Evolutionary conservation across 2,797 vertebrate genomes (phyloP), one percentile per base, ranked within the genome.

Genomic region (Merluccius polli): DNA sequence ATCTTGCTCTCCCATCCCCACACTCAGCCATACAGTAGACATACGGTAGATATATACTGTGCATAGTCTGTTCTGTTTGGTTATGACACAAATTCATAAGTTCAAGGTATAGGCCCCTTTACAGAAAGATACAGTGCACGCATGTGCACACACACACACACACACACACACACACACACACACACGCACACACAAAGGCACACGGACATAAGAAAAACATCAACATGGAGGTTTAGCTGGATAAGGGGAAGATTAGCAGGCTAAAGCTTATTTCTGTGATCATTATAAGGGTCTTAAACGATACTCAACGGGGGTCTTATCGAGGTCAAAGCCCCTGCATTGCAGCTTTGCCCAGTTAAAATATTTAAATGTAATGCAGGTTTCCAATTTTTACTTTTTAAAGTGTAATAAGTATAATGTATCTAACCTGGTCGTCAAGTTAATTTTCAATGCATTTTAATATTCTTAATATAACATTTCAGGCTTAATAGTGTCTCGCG

Each of bases 191-290:
- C 59, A 27, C n/a, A 65, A 24, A 65, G n/a, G n/a, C 31, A 21
- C 70, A 38, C 70, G 5, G 16, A 38, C 31, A 70, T 31, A 35
- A 9, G 0, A 16, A 30, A n/a, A 10, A 30, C 59, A 16, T 33
- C 38, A 15, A 73, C 78, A 80, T 78, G 82, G 83, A 68, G 74
- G 72, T 87, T 87, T 86, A 84, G 84, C 82, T 79, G 87, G 85
- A 86, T 88, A 81, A 74, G 16, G 77, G 83, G 83, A 86, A 85
- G 87, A 91, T 91, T 91, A 90, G 73, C 59, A 72, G 78, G 78
- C 79, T 87, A 32, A 81, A 82, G 76, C 84, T 86, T 77, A 78
- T 81, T 75, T 83, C 82, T 83, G 81, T 82, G 81, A 84, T 86
- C 81, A 24, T 79, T 79, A 77, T 77, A 73, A 87, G 88, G 81